Evolutionary conservation across 2,113 vertebrate genomes (phyloP).

Genomic region (Mobula birostris): DNA sequence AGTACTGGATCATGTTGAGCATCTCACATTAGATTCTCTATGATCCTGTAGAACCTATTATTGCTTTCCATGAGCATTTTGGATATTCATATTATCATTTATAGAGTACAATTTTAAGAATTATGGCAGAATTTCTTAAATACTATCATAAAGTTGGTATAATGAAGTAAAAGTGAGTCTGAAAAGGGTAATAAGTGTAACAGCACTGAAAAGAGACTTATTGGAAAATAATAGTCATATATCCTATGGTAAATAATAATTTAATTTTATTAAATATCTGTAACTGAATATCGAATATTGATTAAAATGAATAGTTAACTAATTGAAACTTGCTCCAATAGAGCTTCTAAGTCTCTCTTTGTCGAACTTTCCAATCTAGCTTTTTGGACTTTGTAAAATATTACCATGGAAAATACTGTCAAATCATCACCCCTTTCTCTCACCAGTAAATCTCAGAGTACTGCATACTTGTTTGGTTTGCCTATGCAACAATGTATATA

Average conservation of each 20-base stretch:
- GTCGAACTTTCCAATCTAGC: background rate
- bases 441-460: background rate
- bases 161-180: too few species aligned
- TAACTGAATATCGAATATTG: background rate
- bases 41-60: background rate
- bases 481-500: constrained; percentile 31
- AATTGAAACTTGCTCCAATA: background rate
- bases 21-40: background rate
- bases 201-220: background rate
- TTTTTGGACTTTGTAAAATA: background rate
- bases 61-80: background rate
- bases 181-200: background rate
- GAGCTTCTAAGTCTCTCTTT: background rate
- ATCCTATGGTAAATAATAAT: too few species aligned
- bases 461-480: background rate
- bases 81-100: background rate
- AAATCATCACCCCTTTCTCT: background rate
- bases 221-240: too few species aligned
- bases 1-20: background rate
- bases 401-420: background rate
- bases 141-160: background rate
- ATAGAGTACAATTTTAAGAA: background rate
- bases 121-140: background rate
- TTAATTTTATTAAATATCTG: too few species aligned
- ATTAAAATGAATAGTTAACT: background rate